A percentile compares a stretch with the other conserved stretches of the same genome.
phyloP scores from a whole-genome alignment of 1,140 invertebrate genomes.

The Drosophila leontia region DNA sequence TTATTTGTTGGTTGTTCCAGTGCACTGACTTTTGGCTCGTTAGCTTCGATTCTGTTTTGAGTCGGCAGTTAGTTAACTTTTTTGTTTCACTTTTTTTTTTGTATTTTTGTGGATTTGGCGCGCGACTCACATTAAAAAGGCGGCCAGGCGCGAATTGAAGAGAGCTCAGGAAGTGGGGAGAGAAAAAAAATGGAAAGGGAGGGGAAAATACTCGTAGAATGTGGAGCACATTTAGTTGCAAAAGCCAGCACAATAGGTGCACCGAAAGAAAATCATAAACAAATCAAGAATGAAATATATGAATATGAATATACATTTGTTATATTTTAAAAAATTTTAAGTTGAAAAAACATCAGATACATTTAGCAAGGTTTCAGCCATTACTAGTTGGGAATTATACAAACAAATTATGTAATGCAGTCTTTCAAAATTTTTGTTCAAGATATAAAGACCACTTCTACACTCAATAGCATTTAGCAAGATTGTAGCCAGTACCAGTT shows the following conservation, averaged over 20 bases:
- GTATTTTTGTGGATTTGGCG: constrained; percentile 61
- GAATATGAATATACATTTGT: neutral
- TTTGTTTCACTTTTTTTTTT: constrained; percentile 31
- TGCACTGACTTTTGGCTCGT: constrained; percentile 72
- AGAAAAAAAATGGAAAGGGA: neutral
- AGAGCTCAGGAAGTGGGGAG: constrained; percentile 25
- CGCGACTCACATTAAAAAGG: constrained; percentile 63
- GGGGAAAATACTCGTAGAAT: constrained; percentile 38
- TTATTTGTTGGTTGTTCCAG: constrained; percentile 56
- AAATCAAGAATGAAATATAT: too few species aligned
- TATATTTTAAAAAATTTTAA: neutral
- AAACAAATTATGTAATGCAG: neutral
- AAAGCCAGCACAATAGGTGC: constrained; percentile 21
- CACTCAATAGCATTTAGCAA: neutral
- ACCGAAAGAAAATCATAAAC: constrained; percentile 2
- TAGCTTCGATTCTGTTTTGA: constrained; percentile 63
- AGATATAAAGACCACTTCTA: too few species aligned
- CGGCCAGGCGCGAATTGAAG: constrained; percentile 59
- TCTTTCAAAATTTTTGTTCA: too few species aligned
- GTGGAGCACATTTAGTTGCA: constrained; percentile 54
- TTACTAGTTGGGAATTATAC: neutral
- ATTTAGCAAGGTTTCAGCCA: neutral
- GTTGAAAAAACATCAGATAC: neutral
- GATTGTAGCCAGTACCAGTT: neutral
- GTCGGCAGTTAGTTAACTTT: constrained; percentile 61